phyloP scores from a whole-genome alignment of 2,113 vertebrate genomes.

The Cololabis saira region DNA sequence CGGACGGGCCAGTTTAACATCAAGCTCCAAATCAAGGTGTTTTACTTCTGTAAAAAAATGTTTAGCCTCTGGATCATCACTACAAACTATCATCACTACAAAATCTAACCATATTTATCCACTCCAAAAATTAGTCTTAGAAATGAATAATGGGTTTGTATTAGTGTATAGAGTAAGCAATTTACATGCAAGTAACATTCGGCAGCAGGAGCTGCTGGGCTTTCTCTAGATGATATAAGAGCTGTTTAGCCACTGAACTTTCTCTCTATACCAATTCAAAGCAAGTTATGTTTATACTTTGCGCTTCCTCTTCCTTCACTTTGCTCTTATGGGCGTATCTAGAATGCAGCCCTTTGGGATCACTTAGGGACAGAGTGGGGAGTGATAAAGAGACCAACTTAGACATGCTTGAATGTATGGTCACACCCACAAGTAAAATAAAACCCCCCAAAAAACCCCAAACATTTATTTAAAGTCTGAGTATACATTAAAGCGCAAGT shows the following conservation, averaged over 20 bases:
- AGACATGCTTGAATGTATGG: conserved; percentile 35
- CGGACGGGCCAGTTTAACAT: too few relatives aligned
- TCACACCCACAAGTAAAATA: conserved; percentile 38
- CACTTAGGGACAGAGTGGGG: conserved; percentile 27
- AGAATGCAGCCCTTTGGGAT: conserved; percentile 60
- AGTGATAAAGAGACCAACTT: conserved; percentile 49
- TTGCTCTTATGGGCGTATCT: conserved; percentile 66
- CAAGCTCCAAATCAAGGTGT: too few relatives aligned
- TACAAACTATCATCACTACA: too few relatives aligned
- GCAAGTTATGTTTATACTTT: conserved; percentile 67
- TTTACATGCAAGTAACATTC: too few relatives aligned
- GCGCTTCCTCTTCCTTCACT: conserved; percentile 67
- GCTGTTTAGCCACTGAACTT: conserved; percentile 36
- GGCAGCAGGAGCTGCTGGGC: too few relatives aligned
- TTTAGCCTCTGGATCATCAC: too few relatives aligned
- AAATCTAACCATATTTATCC: too few relatives aligned
- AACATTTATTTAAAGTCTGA: too few relatives aligned
- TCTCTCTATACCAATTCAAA: conserved; percentile 53
- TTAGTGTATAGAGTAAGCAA: neutral
- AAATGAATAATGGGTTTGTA: neutral
- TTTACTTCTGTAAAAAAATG: too few relatives aligned
- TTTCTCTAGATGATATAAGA: neutral
- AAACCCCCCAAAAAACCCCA: conserved; percentile 10
- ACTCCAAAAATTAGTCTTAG: neutral
- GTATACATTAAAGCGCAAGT: too few relatives aligned